phyloP scores from a whole-genome alignment of 2,797 vertebrate genomes.

The Sciaenops ocellatus region DNA sequence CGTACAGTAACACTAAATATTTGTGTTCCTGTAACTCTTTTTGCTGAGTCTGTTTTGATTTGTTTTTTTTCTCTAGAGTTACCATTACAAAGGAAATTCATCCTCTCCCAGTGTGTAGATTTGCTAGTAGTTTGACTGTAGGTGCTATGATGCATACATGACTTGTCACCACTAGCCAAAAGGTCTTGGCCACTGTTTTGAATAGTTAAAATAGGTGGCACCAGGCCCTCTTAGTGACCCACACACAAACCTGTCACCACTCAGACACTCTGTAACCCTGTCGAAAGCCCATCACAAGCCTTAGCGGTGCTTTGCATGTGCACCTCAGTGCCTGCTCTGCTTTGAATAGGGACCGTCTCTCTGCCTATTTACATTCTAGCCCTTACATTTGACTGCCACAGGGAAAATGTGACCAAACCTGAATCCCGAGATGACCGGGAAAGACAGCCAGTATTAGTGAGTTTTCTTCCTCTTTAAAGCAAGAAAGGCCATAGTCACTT shows the following conservation, averaged over 20 bases:
- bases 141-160: slow-evolving; percentile 30
- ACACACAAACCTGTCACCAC: slow-evolving; percentile 55
- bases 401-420: slow-evolving; percentile 75
- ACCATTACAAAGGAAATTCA: slow-evolving; percentile 23
- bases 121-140: slow-evolving; percentile 60
- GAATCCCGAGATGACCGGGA: slow-evolving; percentile 57
- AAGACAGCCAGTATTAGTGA: slow-evolving; percentile 35
- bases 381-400: slow-evolving; percentile 59
- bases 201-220: slow-evolving; percentile 79
- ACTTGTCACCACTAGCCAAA: slow-evolving; percentile 39
- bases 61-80: background rate
- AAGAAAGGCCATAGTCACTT: slow-evolving; percentile 59
- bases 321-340: slow-evolving; percentile 35
- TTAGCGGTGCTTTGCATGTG: slow-evolving; percentile 72
- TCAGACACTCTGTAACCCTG: slow-evolving; percentile 33
- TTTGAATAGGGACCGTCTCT: slow-evolving; percentile 64
- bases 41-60: slow-evolving; percentile 3
- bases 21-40: background rate
- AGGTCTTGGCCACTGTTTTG: slow-evolving; percentile 71
- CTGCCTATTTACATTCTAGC: slow-evolving; percentile 66
- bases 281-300: slow-evolving; percentile 49
- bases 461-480: slow-evolving; percentile 57
- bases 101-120: slow-evolving; percentile 7
- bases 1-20: background rate
- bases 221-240: slow-evolving; percentile 58